Evolutionary conservation across 2,797 vertebrate genomes (phyloP), one percentile per base, ranked within the genome.

Genomic region (Sorex maritimensis): DNA sequence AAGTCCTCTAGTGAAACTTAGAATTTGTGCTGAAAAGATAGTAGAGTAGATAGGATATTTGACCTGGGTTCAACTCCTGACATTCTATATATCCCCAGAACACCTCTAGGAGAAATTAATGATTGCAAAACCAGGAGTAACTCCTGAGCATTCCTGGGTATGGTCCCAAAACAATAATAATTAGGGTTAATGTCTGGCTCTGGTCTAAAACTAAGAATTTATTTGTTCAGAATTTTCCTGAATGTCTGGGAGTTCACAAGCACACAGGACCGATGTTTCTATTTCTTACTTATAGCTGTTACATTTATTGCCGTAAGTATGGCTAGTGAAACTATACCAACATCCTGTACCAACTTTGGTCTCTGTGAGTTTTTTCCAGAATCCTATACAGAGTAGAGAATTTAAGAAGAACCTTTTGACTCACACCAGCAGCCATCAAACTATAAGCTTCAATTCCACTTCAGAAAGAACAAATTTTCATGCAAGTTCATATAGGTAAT

Each of bases 1-100:
- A 87, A 87, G 63, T 58, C 2, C 69, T 58, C 1, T 11, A 87
- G 92, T 71, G 90, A 93, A 93, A 86, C 58, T 72, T 49, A 26
- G 49, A 14, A 11, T 52, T 52, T 11, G 49, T 6, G 49, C 13
- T 52, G 49, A 14, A 52, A 14, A 52, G 49, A 52, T 52, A 52
- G 49, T 52, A 52, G 10, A 52, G 49, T 11, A 14, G 49, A 14
- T 52, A 52, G 49, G 49, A 52, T 14, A 52, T 52, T 52, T 52
- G 49, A 52, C 49, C 49, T 52, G 49, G 49, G 49, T 52, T 52
- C 49, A 52, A 52, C 11, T 52, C 13, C 49, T 52, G 49, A 14
- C 49, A 52, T 52, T 14, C 13, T 9, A 11, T 52, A 14, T 52
- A 14, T 52, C 49, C 49, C 11, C 49, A 52, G 2, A 52, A 52